These are phyloP conservation scores for Temnothorax unifasciatus DNA, from an alignment of 2,888 invertebrate species.

Conservation along the genomic window DNA sequence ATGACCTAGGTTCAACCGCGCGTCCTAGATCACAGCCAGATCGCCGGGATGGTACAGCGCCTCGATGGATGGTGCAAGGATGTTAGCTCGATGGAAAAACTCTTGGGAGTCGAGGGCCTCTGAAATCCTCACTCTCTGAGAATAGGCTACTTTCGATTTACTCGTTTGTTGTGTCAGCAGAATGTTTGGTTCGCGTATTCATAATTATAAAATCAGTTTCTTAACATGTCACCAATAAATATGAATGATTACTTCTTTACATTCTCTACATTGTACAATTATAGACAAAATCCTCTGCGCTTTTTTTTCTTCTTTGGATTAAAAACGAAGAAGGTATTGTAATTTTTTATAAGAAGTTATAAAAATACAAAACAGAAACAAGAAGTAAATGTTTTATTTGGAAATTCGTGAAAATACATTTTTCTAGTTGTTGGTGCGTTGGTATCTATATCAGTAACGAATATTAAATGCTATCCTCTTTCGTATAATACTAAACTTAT, in stretches of 20 bases:
- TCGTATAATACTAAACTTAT: conserved; percentile 31
- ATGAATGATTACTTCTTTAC: conserved; percentile 29
- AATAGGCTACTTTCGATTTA: not conserved
- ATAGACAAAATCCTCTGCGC: not conserved
- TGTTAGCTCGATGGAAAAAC: conserved; percentile 91
- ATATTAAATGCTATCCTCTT: conserved; percentile 24
- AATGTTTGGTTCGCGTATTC: conserved; percentile 4
- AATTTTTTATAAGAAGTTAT: not conserved
- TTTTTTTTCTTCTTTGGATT: not conserved
- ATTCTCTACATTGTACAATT: conserved; percentile 1
- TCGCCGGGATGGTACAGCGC: conserved; percentile 91
- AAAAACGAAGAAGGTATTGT: not conserved
- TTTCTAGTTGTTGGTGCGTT: conserved; percentile 5
- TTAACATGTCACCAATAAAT: conserved; percentile 32
- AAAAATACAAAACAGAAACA: conserved; percentile 8
- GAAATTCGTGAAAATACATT: conserved; percentile 41
- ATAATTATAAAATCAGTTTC: conserved; percentile 34
- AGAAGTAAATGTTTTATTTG: conserved; percentile 44
- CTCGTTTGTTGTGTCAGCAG: not conserved
- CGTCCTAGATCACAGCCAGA: conserved; percentile 91
- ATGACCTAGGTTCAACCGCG: conserved; percentile 96
- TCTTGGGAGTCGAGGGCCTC: conserved; percentile 92
- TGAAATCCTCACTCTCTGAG: conserved; percentile 91
- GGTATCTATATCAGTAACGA: conserved; percentile 4
- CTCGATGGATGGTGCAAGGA: conserved; percentile 92